phyloP scores from a whole-genome alignment of 92 coral and sea anemone genomes.

The Metridium senile region DNA sequence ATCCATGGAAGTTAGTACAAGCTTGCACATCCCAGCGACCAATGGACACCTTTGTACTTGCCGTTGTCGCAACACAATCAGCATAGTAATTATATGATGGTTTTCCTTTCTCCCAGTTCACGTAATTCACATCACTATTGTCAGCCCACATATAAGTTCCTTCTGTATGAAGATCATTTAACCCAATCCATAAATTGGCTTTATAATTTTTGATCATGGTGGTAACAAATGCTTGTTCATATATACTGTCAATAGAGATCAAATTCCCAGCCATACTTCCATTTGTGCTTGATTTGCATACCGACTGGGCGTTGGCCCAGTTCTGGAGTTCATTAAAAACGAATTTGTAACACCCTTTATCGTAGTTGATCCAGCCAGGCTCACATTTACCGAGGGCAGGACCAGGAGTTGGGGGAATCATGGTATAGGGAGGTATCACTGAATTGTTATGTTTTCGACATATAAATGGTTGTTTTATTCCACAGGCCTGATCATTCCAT shows the following conservation, averaged over 20 bases:
- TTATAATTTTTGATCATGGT: conserved; percentile 46
- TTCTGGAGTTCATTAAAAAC: conserved; percentile 53
- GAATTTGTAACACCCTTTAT: conserved; percentile 81
- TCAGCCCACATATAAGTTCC: conserved; percentile 70
- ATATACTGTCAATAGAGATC: conserved; percentile 75
- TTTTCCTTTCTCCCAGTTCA: conserved; percentile 83
- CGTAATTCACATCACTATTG: conserved; percentile 59
- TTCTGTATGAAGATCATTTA: conserved; percentile 63
- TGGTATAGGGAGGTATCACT: conserved; percentile 68
- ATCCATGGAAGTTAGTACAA: conserved; percentile 64
- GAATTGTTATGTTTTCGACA: conserved; percentile 87
- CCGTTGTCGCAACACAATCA: conserved; percentile 71
- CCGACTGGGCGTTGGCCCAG: conserved; percentile 81
- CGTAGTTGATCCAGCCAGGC: conserved; percentile 82
- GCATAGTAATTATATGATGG: conserved; percentile 39
- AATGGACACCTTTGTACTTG: conserved; percentile 34
- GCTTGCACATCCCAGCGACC: conserved; percentile 77
- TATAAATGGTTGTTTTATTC: conserved; percentile 47
- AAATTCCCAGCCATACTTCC: conserved; percentile 69
- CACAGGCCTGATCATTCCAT: conserved; percentile 91
- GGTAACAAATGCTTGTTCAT: conserved; percentile 86
- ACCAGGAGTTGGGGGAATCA: conserved; percentile 75
- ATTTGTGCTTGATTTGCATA: conserved; percentile 67
- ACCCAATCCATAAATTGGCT: conserved; percentile 75
- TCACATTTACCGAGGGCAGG: conserved; percentile 78